A percentile compares a stretch with the other conserved stretches of the same genome.
These are phyloP conservation scores for Euzophera pinguis DNA, from an alignment of 2,888 invertebrate species.

Conservation along the genomic window DNA sequence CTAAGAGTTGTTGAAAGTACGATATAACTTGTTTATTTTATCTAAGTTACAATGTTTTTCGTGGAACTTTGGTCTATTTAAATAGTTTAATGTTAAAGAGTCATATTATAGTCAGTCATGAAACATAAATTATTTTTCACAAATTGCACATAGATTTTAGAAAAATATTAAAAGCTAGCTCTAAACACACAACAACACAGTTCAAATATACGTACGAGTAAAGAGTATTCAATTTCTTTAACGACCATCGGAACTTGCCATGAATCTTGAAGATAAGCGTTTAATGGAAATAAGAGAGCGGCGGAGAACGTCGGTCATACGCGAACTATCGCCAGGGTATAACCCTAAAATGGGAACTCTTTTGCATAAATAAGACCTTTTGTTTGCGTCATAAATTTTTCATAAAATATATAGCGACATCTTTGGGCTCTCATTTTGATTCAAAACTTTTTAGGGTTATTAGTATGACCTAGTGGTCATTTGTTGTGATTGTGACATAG, in stretches of 20 bases:
- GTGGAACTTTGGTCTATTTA: too few species aligned
- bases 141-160: too few species aligned
- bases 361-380: conserved; percentile 52
- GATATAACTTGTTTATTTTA: too few species aligned
- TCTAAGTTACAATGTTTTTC: too few species aligned
- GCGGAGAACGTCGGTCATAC: conserved; percentile 54
- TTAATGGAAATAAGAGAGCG: conserved; percentile 66
- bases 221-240: conserved; percentile 67
- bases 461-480: too few species aligned
- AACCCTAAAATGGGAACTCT: conserved; percentile 50
- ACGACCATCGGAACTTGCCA: conserved; percentile 58
- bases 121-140: too few species aligned
- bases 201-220: conserved; percentile 46
- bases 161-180: too few species aligned
- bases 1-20: too few species aligned
- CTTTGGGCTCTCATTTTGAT: background rate
- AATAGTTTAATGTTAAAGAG: too few species aligned
- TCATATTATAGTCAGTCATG: too few species aligned
- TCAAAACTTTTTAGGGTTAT: too few species aligned
- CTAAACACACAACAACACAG: conserved; percentile 20
- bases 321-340: conserved; percentile 52
- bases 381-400: conserved; percentile 29
- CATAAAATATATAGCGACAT: background rate
- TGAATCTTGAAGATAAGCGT: conserved; percentile 70
- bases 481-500: too few species aligned